Conservation (phyloP, 2,888 invertebrate genomes). For the Pilophorus perplexus region DNA sequence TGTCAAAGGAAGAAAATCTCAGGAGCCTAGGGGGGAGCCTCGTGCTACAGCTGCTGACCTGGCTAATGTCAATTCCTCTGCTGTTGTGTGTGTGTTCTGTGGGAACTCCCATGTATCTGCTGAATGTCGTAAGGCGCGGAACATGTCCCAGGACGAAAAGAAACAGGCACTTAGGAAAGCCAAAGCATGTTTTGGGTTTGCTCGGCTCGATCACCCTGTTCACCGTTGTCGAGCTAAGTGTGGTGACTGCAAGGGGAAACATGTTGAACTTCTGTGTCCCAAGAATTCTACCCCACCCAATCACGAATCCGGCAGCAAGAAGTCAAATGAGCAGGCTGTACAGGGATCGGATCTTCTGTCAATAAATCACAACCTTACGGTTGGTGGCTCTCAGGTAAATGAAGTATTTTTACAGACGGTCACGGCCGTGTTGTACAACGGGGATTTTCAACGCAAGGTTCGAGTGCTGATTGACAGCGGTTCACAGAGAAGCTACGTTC, state of each 20-base stretch:
- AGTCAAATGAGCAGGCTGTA: background rate
- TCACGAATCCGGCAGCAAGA: constrained; percentile 1
- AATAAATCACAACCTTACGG: background rate
- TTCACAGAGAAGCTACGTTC: constrained; percentile 5
- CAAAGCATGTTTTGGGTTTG: background rate
- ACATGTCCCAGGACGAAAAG: constrained; percentile 4
- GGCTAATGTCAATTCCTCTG: background rate
- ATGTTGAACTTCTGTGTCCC: background rate
- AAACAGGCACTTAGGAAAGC: background rate
- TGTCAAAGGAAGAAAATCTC: background rate
- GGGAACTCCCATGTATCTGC: background rate
- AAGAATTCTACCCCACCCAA: background rate
- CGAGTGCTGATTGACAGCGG: constrained; percentile 15
- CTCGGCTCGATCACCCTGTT: background rate
- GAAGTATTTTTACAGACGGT: constrained; percentile 33
- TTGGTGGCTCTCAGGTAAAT: background rate
- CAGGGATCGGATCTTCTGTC: constrained; percentile 12
- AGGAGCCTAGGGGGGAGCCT: background rate
- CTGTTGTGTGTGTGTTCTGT: constrained; percentile 3
- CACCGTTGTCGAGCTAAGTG: background rate
- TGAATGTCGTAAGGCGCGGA: background rate
- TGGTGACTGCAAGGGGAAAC: background rate
- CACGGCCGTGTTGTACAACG: background rate
- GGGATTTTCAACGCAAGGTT: background rate
- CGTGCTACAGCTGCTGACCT: background rate